Evolutionary conservation across 1,140 invertebrate genomes (phyloP), one percentile per base, ranked within the genome.

Genomic region (Caerostris darwini): DNA sequence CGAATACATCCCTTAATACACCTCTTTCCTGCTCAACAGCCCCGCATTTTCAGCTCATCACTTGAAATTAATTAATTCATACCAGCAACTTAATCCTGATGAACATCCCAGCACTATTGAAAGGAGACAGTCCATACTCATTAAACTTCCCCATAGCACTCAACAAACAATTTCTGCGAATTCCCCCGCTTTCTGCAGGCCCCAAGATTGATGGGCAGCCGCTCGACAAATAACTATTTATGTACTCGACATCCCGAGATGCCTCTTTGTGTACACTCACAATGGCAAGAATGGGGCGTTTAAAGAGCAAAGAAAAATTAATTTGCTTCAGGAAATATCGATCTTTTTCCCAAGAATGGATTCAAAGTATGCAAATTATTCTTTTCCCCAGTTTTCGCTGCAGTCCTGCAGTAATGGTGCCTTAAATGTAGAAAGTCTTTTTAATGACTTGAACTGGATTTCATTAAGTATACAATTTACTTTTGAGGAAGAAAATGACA

Each of bases 241-340:
- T 64, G 61, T 17, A 64, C 61, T 64, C 61, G n/a, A 64, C 61
- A 64, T 64, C 61, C 61, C 61, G 8, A 64, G 61, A n/a, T 64
- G 59, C 12, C 61, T 64, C 61, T 64, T 64, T 64, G 61, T 64
- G 4, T 17, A n/a, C n/a, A 12, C 61, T 64, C 61, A 64, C 61
- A 64, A 64, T 64, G 61, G n/a, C 12, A 67, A 67, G 61, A 67
- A 67, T 67, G n/a, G 12, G 61, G 61, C 61, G 4, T 67, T 67
- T 67, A 67, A 67, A 12, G 61, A 14, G 61, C 61, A 67, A 67
- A 67, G 61, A 67, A 67, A 64, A 67, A 67, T 67, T 67, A 67
- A 67, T 67, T 67, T 67, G 61, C 17, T n/a, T 67, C 61, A 14
- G 5, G n/a, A 67, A 67, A 5, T 67, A 67, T 67, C 61, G 61